phyloP scores from a whole-genome alignment of 2,888 invertebrate species.

The Noctuana brunneofusca region DNA sequence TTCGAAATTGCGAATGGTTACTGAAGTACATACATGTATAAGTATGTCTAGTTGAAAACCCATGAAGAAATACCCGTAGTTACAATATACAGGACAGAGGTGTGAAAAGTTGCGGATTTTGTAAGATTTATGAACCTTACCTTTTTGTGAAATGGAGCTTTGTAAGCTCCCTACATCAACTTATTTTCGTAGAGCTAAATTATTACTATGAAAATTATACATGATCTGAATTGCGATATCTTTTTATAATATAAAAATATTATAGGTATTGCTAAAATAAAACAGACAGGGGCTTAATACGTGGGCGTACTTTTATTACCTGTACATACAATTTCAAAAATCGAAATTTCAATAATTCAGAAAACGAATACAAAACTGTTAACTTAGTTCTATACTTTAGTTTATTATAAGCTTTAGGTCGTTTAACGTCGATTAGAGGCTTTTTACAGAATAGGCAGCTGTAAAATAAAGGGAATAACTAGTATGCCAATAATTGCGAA shows the following conservation, averaged over 20 bases:
- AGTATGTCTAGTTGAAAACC: too few relatives aligned
- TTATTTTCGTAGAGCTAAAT: not conserved
- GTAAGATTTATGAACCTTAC: not conserved
- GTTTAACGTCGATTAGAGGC: constrained; percentile 6
- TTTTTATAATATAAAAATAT: too few relatives aligned
- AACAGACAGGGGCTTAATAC: not conserved
- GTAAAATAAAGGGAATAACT: constrained; percentile 24
- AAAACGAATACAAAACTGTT: not conserved
- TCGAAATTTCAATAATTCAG: not conserved
- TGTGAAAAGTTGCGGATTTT: not conserved
- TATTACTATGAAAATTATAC: not conserved
- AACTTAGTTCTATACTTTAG: too few relatives aligned
- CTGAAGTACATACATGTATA: too few relatives aligned
- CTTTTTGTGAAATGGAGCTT: not conserved
- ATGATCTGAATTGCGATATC: not conserved
- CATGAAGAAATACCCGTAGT: too few relatives aligned
- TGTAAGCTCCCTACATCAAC: too few relatives aligned
- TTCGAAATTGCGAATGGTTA: too few relatives aligned
- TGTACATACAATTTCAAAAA: not conserved
- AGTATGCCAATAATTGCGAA: constrained; percentile 28
- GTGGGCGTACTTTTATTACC: constrained; percentile 13
- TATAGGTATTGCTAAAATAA: not conserved
- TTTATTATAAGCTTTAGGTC: constrained; percentile 8
- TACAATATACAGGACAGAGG: not conserved
- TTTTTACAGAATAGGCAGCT: constrained; percentile 6